Conservation (phyloP, 2,113 vertebrate genomes). For the Oreochromis aureus region DNA sequence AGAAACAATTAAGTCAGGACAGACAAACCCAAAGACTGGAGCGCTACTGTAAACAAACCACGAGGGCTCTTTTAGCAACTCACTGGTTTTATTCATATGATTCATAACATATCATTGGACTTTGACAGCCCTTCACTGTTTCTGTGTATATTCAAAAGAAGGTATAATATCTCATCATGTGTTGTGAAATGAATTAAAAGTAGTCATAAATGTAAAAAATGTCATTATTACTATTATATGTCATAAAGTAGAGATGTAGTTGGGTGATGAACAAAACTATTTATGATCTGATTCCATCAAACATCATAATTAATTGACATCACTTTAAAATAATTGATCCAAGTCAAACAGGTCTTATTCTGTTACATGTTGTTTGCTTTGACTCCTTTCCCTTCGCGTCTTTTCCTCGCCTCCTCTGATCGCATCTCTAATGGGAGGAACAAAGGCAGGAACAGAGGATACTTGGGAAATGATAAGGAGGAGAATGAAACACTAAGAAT, state of each 20-base stretch:
- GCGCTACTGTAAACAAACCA: not conserved
- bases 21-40: not conserved
- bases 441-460: not conserved
- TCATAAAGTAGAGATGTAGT: not conserved
- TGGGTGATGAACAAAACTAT: not conserved
- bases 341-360: not conserved
- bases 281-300: rapidly evolving
- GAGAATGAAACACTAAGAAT: not conserved
- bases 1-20: not conserved
- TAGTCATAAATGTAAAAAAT: not conserved
- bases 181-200: not conserved
- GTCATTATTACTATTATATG: not conserved
- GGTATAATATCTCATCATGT: not conserved
- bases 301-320: not conserved
- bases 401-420: not conserved
- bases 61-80: not conserved
- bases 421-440: not conserved
- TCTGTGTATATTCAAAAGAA: not conserved
- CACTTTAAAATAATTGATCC: not conserved
- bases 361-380: not conserved
- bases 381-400: not conserved
- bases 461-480: not conserved
- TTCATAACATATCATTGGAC: not conserved
- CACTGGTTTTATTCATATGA: not conserved
- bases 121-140: not conserved